phyloP scores from a whole-genome alignment of 2,113 vertebrate species.

The Rhinopithecus roxellana region DNA sequence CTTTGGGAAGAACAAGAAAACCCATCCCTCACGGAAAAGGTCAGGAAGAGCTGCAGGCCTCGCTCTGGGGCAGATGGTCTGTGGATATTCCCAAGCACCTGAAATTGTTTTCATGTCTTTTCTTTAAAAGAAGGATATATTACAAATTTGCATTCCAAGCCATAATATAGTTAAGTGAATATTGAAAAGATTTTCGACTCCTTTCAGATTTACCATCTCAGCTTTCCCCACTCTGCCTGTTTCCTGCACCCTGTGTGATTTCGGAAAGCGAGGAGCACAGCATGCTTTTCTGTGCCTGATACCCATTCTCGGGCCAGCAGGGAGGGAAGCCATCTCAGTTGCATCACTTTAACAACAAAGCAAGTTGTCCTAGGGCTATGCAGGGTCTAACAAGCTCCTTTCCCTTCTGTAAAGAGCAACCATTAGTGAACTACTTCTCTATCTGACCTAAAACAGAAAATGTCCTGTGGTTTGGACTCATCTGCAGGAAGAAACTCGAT shows the following conservation, averaged over 20 bases:
- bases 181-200: background rate
- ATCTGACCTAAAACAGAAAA: background rate
- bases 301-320: fast-evolving
- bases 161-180: background rate
- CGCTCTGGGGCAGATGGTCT: fast-evolving
- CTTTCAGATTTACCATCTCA: background rate
- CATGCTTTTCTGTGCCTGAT: background rate
- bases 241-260: background rate
- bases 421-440: background rate
- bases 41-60: fast-evolving
- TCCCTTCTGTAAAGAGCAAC: background rate
- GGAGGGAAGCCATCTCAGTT: too few relatives aligned
- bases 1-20: background rate
- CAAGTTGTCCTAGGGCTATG: too few relatives aligned
- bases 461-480: background rate
- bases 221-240: background rate
- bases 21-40: fast-evolving
- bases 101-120: background rate
- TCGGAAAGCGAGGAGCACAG: background rate
- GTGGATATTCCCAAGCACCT: background rate
- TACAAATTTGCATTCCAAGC: background rate
- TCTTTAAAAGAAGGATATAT: background rate
- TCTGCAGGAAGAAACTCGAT: background rate
- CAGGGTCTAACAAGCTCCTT: background rate
- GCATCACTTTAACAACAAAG: background rate